phyloP scores from a whole-genome alignment of 2,888 invertebrate species.

The Meganola albula region DNA sequence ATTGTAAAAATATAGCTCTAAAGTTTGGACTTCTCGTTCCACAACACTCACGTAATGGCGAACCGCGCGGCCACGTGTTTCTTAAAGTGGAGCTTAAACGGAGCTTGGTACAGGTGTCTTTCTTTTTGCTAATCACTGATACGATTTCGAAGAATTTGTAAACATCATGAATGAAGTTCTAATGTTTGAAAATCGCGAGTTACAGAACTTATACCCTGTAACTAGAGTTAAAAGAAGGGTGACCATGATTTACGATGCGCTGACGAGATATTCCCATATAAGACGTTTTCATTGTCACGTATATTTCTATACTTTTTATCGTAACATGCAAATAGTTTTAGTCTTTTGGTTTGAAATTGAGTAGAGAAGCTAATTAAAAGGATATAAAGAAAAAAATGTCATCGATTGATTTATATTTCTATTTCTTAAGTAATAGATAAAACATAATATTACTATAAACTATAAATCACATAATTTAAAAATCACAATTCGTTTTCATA shows the following conservation, averaged over 20 bases:
- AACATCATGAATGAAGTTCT: background rate
- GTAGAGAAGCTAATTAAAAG: slow-evolving; percentile 12
- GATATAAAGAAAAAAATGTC: slow-evolving; percentile 12
- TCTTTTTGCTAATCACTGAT: slow-evolving; percentile 10
- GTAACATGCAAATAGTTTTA: slow-evolving; percentile 12
- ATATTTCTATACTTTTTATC: slow-evolving; percentile 12
- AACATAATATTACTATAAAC: slow-evolving; percentile 13
- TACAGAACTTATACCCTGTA: background rate
- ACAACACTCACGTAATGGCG: slow-evolving; percentile 11
- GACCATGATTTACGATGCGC: background rate
- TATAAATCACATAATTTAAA: slow-evolving; percentile 14
- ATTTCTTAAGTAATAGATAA: slow-evolving; percentile 10
- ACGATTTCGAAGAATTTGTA: slow-evolving; percentile 3
- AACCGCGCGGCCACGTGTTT: slow-evolving; percentile 11
- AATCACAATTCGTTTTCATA: slow-evolving; percentile 13
- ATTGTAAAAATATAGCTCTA: slow-evolving; percentile 5
- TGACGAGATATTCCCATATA: slow-evolving; percentile 4
- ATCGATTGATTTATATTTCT: slow-evolving; percentile 11
- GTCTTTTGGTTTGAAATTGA: slow-evolving; percentile 12
- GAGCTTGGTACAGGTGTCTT: slow-evolving; percentile 10
- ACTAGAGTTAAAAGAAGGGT: background rate
- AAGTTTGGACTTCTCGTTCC: slow-evolving; percentile 11
- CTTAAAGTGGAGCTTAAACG: slow-evolving; percentile 9
- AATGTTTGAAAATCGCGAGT: background rate
- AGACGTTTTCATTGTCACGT: slow-evolving; percentile 9